Conservation (phyloP, 2,888 invertebrate species). For the Xiphydria camelus region DNA sequence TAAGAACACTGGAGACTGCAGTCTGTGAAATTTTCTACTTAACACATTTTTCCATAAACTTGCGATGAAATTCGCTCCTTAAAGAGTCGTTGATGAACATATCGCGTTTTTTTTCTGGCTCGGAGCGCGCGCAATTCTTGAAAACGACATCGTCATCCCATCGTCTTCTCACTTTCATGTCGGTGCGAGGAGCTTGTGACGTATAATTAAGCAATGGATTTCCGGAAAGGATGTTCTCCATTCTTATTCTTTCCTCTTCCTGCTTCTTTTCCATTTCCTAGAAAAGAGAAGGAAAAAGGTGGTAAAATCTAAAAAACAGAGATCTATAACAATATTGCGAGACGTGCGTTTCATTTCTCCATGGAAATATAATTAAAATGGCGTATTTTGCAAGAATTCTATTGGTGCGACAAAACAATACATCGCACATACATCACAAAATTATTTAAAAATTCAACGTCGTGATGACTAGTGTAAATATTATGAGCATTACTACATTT, state of each 20-base stretch:
- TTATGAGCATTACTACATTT: no score
- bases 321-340: neutral
- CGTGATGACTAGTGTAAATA: no score
- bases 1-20: no score
- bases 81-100: conserved; percentile 97
- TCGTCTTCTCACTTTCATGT: conserved; percentile 86
- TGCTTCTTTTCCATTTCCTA: conserved; percentile 86
- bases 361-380: neutral
- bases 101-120: conserved; percentile 84
- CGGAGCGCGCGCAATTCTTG: conserved; percentile 97
- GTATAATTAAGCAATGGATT: conserved; percentile 92
- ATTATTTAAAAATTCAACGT: no score
- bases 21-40: no score
- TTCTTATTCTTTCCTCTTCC: conserved; percentile 95
- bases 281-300: neutral
- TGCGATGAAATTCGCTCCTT: conserved; percentile 97
- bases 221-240: conserved; percentile 97
- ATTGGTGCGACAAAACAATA: no score
- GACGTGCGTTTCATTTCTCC: neutral
- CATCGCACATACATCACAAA: neutral
- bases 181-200: conserved; percentile 72
- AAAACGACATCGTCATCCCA: conserved; percentile 99
- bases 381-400: no score
- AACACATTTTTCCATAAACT: conserved; percentile 99
- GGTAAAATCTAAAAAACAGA: neutral